Evolutionary conservation across 2,888 invertebrate genomes (phyloP).

Genomic region (Therioaphis trifolii): DNA sequence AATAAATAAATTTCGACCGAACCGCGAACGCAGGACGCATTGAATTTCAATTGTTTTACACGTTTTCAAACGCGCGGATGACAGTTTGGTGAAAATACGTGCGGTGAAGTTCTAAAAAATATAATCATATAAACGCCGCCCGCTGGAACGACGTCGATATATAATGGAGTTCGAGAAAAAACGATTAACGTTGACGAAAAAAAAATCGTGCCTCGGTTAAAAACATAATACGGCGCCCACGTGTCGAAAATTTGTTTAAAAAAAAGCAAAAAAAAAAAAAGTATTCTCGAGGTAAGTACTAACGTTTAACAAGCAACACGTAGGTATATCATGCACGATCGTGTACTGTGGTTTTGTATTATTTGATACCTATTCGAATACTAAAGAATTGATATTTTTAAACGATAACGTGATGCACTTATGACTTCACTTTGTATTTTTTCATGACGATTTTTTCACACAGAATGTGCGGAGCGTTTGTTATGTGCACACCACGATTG

Average conservation of each 20-base stretch:
- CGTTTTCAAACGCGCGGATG: neutral
- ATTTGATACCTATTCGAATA: too few relatives aligned
- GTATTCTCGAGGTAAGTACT: neutral
- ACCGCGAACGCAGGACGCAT: neutral
- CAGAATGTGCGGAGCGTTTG: too few relatives aligned
- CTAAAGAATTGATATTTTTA: too few relatives aligned
- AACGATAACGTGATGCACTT: too few relatives aligned
- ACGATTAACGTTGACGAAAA: neutral
- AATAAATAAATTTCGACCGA: slow-evolving; percentile 37
- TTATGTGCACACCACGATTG: too few relatives aligned
- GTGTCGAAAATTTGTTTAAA: neutral
- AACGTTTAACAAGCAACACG: too few relatives aligned
- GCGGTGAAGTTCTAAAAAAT: slow-evolving; percentile 12
- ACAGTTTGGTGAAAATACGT: slow-evolving; percentile 14
- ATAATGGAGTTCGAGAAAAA: neutral
- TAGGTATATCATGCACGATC: neutral
- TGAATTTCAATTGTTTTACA: slow-evolving; percentile 45
- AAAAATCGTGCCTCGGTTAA: neutral
- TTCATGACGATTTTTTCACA: too few relatives aligned
- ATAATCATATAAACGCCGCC: neutral
- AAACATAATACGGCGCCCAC: neutral
- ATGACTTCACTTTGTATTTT: too few relatives aligned
- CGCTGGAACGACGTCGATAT: neutral
- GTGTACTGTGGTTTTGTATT: too few relatives aligned
- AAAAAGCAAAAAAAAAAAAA: too few relatives aligned